Evolutionary conservation across 2,113 vertebrate genomes (phyloP).

Genomic region (Mystacornis crossleyi): DNA sequence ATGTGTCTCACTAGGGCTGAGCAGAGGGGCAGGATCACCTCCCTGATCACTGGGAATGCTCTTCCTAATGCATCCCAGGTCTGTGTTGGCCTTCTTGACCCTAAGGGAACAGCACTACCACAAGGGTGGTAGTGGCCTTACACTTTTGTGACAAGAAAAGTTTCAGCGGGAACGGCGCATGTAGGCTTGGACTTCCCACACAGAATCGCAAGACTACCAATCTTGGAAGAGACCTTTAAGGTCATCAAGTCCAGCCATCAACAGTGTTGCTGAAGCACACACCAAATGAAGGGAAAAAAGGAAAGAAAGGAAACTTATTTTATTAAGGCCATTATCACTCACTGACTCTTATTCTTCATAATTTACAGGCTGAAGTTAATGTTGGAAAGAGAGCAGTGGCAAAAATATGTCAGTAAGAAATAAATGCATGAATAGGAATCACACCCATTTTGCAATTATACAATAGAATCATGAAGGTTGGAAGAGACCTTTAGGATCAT

Average conservation of each 20-base stretch:
- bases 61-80: background rate
- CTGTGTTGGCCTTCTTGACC: background rate
- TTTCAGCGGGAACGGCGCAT: rapidly evolving
- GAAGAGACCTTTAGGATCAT: background rate
- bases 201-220: rapidly evolving
- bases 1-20: background rate
- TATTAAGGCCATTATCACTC: background rate
- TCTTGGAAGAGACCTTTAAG: background rate
- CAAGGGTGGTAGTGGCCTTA: background rate
- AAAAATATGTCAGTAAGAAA: background rate
- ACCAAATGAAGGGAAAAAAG: background rate
- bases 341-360: background rate
- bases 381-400: background rate
- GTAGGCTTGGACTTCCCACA: background rate
- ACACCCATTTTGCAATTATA: background rate
- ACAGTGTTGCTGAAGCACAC: background rate
- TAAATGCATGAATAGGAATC: background rate
- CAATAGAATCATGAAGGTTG: background rate
- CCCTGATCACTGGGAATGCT: background rate
- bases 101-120: background rate
- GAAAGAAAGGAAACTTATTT: background rate
- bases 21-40: background rate
- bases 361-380: background rate
- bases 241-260: background rate
- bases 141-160: background rate